Evolutionary conservation across 2,797 vertebrate genomes (phyloP).

Genomic region (Anisognathus igniventris): DNA sequence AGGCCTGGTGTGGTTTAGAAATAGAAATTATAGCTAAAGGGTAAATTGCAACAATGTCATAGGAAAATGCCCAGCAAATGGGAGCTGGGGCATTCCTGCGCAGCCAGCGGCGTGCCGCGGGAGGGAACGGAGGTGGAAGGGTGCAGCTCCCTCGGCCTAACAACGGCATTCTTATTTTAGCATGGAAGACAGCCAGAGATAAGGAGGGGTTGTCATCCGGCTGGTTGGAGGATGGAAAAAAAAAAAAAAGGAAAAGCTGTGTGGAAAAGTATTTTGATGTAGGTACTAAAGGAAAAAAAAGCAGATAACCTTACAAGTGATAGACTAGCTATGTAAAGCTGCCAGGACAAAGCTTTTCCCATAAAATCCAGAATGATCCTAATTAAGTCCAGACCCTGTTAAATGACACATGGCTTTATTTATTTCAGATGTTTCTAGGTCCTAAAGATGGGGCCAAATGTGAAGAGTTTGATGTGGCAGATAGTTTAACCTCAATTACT

Average conservation of each 20-base stretch:
- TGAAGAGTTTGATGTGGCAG: constrained; percentile 56
- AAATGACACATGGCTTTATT: constrained; percentile 54
- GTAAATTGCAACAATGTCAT: neutral
- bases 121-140: constrained; percentile 46
- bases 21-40: neutral
- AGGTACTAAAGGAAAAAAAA: neutral
- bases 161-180: constrained; percentile 57
- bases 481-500: constrained; percentile 66
- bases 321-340: neutral
- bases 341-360: constrained; percentile 7
- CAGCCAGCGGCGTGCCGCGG: neutral
- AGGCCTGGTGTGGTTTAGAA: neutral
- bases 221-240: neutral
- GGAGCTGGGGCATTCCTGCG: neutral
- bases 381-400: constrained; percentile 49
- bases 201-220: constrained; percentile 51
- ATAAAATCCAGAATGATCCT: constrained; percentile 40
- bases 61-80: constrained; percentile 13
- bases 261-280: constrained; percentile 4
- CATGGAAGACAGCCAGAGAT: constrained; percentile 59
- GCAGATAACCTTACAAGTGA: constrained; percentile 3
- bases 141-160: constrained; percentile 38
- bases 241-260: neutral
- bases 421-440: constrained; percentile 65
- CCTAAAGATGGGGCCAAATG: constrained; percentile 55